Percentiles rank a stretch among this genome's conserved stretches.
Evolutionary conservation across 2,113 vertebrate species (phyloP).

Genomic region (Ictalurus furcatus): DNA sequence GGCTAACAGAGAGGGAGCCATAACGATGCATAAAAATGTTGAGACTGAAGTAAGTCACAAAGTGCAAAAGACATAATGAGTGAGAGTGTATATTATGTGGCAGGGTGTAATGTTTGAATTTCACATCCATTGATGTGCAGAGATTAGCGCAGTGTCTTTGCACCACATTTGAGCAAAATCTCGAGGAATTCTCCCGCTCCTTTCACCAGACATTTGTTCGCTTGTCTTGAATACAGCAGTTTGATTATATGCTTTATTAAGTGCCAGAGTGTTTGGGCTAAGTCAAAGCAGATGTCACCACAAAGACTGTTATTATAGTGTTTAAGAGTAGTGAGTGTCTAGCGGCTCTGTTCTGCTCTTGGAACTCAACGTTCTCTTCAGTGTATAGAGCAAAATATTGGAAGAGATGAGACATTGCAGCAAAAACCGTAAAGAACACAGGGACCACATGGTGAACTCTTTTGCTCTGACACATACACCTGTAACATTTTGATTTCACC

Average conservation of each 20-base stretch:
- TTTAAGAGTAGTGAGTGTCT: constrained; percentile 66
- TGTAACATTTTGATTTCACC: neutral
- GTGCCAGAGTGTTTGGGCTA: constrained; percentile 69
- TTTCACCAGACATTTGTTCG: constrained; percentile 49
- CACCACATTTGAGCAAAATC: constrained; percentile 9
- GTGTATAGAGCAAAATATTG: neutral
- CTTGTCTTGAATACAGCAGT: constrained; percentile 63
- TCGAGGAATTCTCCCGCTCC: constrained; percentile 35
- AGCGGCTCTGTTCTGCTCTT: constrained; percentile 62
- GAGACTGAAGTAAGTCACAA: neutral
- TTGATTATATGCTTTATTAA: constrained; percentile 77
- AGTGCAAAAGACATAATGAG: neutral
- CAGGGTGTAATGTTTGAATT: constrained; percentile 15
- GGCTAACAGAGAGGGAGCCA: neutral
- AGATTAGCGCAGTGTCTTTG: constrained; percentile 4
- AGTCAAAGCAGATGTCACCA: constrained; percentile 76
- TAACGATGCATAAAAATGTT: neutral
- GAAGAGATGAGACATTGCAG: neutral
- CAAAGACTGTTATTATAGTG: constrained; percentile 68
- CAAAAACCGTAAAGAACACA: neutral
- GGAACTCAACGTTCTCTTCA: constrained; percentile 48
- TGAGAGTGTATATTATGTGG: constrained; percentile 22
- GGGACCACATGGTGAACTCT: neutral
- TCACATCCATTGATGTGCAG: constrained; percentile 23
- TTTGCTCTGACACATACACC: neutral